Percentiles rank a stretch among this genome's conserved stretches.
phyloP scores from a whole-genome alignment of 2,888 invertebrate species.

The Dicycla oo region DNA sequence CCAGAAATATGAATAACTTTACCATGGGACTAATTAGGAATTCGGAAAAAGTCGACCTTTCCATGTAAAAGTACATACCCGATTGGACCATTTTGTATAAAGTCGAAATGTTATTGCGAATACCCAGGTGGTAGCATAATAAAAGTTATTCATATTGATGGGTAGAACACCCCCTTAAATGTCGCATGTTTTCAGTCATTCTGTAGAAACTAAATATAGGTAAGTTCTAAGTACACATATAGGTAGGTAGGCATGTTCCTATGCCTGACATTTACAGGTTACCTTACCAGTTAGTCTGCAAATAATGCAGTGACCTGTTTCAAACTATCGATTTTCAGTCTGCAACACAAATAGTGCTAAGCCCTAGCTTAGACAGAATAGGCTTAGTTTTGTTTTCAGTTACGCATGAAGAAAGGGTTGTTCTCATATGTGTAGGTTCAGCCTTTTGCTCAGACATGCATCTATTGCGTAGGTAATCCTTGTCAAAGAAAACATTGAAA shows the following conservation, averaged over 20 bases:
- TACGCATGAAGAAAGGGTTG: not conserved
- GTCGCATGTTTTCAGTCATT: too few relatives aligned
- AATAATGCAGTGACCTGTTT: slow-evolving; percentile 37
- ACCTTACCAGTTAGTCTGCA: slow-evolving; percentile 2
- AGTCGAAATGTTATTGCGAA: too few relatives aligned
- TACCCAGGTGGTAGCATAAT: too few relatives aligned
- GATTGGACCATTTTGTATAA: too few relatives aligned
- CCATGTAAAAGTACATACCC: too few relatives aligned
- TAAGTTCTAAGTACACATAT: not conserved
- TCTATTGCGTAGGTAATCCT: not conserved
- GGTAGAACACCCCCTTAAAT: too few relatives aligned
- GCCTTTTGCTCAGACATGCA: not conserved
- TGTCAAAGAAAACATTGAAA: not conserved
- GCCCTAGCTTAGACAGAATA: not conserved
- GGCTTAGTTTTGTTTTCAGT: too few relatives aligned
- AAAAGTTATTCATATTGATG: too few relatives aligned
- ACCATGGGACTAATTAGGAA: too few relatives aligned
- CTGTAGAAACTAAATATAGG: too few relatives aligned
- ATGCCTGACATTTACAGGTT: not conserved
- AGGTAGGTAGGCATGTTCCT: not conserved
- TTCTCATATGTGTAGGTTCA: not conserved
- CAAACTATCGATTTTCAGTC: slow-evolving; percentile 34
- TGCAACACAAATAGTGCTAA: not conserved
- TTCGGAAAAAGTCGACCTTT: too few relatives aligned
- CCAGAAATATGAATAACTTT: too few relatives aligned